phyloP scores from a whole-genome alignment of 2,888 invertebrate species.

The Cylloceria caligata region DNA sequence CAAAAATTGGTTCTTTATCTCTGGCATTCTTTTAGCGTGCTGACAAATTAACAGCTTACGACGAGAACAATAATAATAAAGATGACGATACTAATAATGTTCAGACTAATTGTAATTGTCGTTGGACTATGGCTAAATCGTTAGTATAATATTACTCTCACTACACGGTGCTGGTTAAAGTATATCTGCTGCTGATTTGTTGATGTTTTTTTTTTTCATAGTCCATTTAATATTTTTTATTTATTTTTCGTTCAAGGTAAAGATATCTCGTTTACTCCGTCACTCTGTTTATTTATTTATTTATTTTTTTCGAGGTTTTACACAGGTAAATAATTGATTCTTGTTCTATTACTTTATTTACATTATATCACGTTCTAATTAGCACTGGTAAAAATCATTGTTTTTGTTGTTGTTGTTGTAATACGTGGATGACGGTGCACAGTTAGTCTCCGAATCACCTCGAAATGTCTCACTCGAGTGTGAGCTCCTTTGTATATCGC shows the following conservation, averaged over 20 bases:
- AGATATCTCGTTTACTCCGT: slow-evolving; percentile 71
- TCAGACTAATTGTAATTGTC: slow-evolving; percentile 77
- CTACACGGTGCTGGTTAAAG: slow-evolving; percentile 82
- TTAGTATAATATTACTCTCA: slow-evolving; percentile 80
- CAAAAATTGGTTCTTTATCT: slow-evolving; percentile 20
- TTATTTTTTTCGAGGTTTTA: slow-evolving; percentile 63
- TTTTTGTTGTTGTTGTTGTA: slow-evolving; percentile 62
- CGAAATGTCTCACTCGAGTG: slow-evolving; percentile 22
- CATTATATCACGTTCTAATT: slow-evolving; percentile 80
- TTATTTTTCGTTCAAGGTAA: slow-evolving; percentile 44
- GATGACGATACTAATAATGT: slow-evolving; percentile 63
- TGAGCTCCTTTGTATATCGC: neutral
- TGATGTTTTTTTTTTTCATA: slow-evolving; percentile 36
- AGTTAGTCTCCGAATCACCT: slow-evolving; percentile 31
- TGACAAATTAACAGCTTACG: slow-evolving; percentile 54
- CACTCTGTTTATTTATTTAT: slow-evolving; percentile 63
- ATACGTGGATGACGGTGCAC: slow-evolving; percentile 49
- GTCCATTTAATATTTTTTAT: slow-evolving; percentile 41
- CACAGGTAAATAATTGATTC: slow-evolving; percentile 78
- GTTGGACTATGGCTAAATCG: slow-evolving; percentile 77
- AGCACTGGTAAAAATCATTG: slow-evolving; percentile 77
- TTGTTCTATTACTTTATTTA: slow-evolving; percentile 77
- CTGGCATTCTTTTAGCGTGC: slow-evolving; percentile 42
- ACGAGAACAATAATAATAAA: slow-evolving; percentile 53
- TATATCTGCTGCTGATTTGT: slow-evolving; percentile 73